Percentiles rank a stretch among this genome's conserved stretches.
Conservation (phyloP, 2,113 vertebrate species). For the Mustelus asterias region DNA sequence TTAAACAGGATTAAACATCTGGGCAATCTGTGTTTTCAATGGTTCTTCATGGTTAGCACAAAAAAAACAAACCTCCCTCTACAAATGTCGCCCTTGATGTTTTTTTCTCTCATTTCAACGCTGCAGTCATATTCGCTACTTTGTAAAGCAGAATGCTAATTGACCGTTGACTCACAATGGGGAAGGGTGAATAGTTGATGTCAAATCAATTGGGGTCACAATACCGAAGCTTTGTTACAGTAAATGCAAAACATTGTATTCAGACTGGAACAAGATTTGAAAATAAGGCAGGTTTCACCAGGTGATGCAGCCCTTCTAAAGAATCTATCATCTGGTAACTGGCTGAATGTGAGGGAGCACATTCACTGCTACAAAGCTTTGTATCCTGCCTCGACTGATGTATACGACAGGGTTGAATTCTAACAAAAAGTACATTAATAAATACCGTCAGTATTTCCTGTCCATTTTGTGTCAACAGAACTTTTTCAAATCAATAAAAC, state of each 20-base stretch:
- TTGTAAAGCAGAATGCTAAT: not conserved
- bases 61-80: not conserved
- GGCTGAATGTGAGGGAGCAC: not conserved
- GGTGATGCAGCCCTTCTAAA: not conserved
- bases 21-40: not conserved
- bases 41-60: not conserved
- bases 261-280: not conserved
- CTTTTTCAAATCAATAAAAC: too few species aligned
- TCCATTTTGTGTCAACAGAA: not conserved
- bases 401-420: not conserved
- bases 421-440: not conserved
- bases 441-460: not conserved
- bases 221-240: not conserved
- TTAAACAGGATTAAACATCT: not conserved
- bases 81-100: not conserved
- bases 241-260: not conserved
- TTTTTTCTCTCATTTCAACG: not conserved
- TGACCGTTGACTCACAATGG: not conserved
- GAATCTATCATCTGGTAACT: not conserved
- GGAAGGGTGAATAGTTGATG: not conserved
- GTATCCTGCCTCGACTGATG: not conserved
- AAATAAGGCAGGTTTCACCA: not conserved
- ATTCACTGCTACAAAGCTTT: not conserved
- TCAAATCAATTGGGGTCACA: not conserved
- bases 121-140: not conserved